Base-by-base conservation (phyloP, 2,113 vertebrate genomes). In the Oryzias javanicus region DNA sequence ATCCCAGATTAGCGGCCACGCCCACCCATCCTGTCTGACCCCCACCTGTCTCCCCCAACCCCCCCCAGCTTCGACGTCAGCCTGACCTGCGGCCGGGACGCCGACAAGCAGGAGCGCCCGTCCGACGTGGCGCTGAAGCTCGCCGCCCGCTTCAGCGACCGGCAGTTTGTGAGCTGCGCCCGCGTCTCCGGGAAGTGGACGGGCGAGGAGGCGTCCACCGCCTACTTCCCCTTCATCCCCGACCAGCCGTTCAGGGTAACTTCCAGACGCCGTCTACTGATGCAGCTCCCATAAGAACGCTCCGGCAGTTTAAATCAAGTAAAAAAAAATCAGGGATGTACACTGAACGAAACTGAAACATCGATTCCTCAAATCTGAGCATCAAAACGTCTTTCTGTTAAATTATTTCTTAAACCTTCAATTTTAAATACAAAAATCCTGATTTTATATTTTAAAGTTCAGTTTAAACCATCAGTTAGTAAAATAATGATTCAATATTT, bases 161-260 rank as follows among this genome's bases (percentile, higher is more conserved):
- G 94, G 49, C 95, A 97, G 89, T 94, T 99, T 40, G 83, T 98
- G 70, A 91, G 97, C 69, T 94, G 93, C 47, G 96, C 97, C 29
- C 91, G 94, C 10, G 56, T 99, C 57, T 94, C 94, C 0, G 97
- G 97, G 40, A 94, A 96, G 78, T 95, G 93, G 93, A 94, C 95
- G 2, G 92, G 92, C 74, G 95, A 96, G 78, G 96, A 99, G 63
- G 92, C 92, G 0, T 90, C 95, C 47, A 97, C 95, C 56, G 88
- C 89, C 54, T 99, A 99, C 82, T 99, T 99, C 45, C 97, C 97
- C 0, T 99, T 99, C 90, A 99, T 98, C 79, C 94, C 94, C 0
- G 96, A 99, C 80, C 97, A 99, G 84, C 97, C 97, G 22, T 99
- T 99, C 83, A 93, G 95, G 93, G 97, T 99, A 22, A n/a, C n/a